Conservation (phyloP, 2,113 vertebrate genomes). For the Bubo bubo region DNA sequence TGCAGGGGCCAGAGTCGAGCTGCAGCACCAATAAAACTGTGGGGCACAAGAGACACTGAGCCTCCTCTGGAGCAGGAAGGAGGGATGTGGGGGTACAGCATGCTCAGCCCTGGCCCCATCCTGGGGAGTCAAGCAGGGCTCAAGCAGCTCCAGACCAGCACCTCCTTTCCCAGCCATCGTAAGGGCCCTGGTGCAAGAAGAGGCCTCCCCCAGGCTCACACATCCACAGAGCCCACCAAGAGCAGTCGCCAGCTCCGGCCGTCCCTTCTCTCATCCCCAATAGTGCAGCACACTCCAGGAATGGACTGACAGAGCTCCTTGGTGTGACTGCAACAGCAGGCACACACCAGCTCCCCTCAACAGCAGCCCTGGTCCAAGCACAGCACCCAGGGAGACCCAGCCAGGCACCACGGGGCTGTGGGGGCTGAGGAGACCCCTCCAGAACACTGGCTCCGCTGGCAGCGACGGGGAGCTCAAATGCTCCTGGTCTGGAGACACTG, state of each 20-base stretch:
- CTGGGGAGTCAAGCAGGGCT: neutral
- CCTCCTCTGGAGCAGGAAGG: neutral
- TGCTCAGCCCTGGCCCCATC: neutral
- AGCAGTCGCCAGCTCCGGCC: neutral
- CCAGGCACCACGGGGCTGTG: accelerated
- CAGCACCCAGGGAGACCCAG: accelerated
- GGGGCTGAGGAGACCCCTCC: neutral
- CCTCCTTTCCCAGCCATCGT: neutral
- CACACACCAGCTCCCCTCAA: accelerated
- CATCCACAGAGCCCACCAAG: neutral
- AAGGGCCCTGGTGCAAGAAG: accelerated
- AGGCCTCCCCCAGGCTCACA: neutral
- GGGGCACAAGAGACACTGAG: neutral
- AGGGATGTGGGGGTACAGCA: accelerated
- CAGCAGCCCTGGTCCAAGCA: neutral
- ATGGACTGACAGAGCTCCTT: neutral
- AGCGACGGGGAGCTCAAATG: accelerated
- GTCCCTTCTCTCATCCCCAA: neutral
- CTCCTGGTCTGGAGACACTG: neutral
- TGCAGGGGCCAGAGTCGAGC: neutral
- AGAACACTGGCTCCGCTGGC: neutral
- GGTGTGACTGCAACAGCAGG: neutral
- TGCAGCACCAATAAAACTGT: neutral
- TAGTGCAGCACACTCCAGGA: accelerated
- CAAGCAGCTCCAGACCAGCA: accelerated